A percentile compares a stretch with the other conserved stretches of the same genome.
Conservation (phyloP, 2,113 vertebrate genomes). For the Nestor notabilis region DNA sequence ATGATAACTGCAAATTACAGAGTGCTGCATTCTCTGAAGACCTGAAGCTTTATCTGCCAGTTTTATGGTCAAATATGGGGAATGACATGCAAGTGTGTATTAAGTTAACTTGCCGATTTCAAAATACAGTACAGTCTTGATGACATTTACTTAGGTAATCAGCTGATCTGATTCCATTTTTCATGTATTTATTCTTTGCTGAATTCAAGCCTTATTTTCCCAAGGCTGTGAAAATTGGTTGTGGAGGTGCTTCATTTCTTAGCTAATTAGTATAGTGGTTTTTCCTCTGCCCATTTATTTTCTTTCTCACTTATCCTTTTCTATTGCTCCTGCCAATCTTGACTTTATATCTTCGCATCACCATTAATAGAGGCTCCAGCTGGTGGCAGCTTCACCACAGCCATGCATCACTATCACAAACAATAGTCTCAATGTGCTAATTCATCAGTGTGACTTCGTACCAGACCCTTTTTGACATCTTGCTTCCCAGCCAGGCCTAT, state of each 20-base stretch:
- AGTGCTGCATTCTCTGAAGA: not conserved
- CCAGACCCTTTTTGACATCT: not conserved
- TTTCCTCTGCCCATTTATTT: not conserved
- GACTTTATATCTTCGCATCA: not conserved
- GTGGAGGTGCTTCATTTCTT: not conserved
- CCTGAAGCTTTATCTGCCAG: not conserved
- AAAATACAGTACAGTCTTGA: not conserved
- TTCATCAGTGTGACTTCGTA: not conserved
- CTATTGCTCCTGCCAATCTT: not conserved
- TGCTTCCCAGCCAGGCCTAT: not conserved
- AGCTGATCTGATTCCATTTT: not conserved
- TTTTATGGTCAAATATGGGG: not conserved
- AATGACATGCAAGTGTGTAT: not conserved
- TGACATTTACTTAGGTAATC: not conserved
- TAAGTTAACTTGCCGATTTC: not conserved
- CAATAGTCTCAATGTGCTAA: not conserved
- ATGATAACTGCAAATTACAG: not conserved
- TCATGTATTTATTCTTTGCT: not conserved
- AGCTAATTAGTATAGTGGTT: not conserved
- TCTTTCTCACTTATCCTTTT: not conserved
- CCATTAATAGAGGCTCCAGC: not conserved
- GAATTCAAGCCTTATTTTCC: not conserved
- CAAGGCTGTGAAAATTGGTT: not conserved
- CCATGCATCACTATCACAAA: not conserved
- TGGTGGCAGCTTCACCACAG: not conserved